Evolutionary conservation across 2,113 vertebrate species (phyloP), one percentile per base, ranked within the genome.

Genomic region (Saiga tatarica): DNA sequence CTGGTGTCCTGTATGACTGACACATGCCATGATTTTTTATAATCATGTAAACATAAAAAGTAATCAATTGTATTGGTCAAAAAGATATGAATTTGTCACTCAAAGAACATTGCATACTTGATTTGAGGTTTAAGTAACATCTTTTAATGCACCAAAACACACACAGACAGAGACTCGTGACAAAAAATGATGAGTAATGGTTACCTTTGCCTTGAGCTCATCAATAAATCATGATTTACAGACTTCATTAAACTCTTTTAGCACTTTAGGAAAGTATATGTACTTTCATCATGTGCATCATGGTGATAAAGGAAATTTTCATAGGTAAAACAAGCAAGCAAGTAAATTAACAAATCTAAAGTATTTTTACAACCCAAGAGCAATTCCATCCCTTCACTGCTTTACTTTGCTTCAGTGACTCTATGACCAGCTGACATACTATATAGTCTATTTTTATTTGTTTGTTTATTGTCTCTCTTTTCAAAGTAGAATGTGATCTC

Each of bases 191-290:
- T 74, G 60, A 82, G 19, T 89, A 55, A 67, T 2, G 6, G 45
- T 96, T 59, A 16, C 93, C 28, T 96, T 78, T 96, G 50, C n/a
- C 47, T 67, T 87, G 33, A 91, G 55, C n/a, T 13, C 3, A 92
- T 92, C 64, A 85, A 76, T 89, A 93, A 94, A 83, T 91, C 86
- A 67, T 85, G 26, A 36, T 59, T 94, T 59, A 5, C 15, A 90
- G 19, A 21, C 30, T 91, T 97, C 55, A 81, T 93, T 91, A 94
- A 90, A 21, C 87, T 91, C 50, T 55, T 93, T 92, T 28, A 86
- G 78, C 25, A 50, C 28, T 64, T 89, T 39, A 76, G 3, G 8
- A 86, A 94, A 50, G 25, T 52, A 42, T 23, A 16, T 19, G 17
- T 81, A 74, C 8, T 90, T 6, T 67, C 39, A 26, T 76, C 71